Base-by-base conservation (phyloP, 2,888 invertebrate genomes). In the Thysanoteuthis rhombus region DNA sequence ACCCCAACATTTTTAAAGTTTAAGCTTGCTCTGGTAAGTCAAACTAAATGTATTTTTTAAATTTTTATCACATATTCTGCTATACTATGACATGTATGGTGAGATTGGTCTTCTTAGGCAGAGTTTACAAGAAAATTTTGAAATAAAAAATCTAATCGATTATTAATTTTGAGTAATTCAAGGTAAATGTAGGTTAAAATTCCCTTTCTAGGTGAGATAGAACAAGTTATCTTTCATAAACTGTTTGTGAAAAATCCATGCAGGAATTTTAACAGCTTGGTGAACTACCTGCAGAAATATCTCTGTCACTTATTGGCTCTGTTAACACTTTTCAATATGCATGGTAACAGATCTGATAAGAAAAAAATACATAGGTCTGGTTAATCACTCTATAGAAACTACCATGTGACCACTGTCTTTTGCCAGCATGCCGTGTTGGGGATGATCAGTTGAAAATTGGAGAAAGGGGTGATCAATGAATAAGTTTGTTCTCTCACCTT, bases 1-100 rank as follows among this genome's bases (percentile, higher is more conserved):
- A 96, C 96, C 52, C 97, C 97, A 90, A 96, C 96, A 22, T 94
- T 96, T n/a, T 95, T 95, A 47, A 97, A 97, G 91, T 97, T 97
- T 94, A 97, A 97, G 94, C 95, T 97, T 47, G 96, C 97, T 40
- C 94, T 97, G 94, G 97, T 97, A 95, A 96, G 97, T 95, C 75
- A 42, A 8, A 93, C 4, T 38, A 90, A 25, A 42, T 90, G 40
- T 90, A 39, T 42, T 91, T 42, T 42, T 91, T 91, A 22, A 8
- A 38, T 22, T 10, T 91, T 91, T n/a, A 32, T 22, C 2, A 91
- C 39, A 19, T 19, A 75, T 28, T 32, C 8, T 58, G 4, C 32
- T 28, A 12, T 45, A 16, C 12, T 45, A 19, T 16, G 16, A 45
- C 19, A 19, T 45, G 12, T 45, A 16, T 45, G 45, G 19, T 45